Evolutionary conservation across 2,888 invertebrate genomes (phyloP).

Genomic region (Morinoia aosen): DNA sequence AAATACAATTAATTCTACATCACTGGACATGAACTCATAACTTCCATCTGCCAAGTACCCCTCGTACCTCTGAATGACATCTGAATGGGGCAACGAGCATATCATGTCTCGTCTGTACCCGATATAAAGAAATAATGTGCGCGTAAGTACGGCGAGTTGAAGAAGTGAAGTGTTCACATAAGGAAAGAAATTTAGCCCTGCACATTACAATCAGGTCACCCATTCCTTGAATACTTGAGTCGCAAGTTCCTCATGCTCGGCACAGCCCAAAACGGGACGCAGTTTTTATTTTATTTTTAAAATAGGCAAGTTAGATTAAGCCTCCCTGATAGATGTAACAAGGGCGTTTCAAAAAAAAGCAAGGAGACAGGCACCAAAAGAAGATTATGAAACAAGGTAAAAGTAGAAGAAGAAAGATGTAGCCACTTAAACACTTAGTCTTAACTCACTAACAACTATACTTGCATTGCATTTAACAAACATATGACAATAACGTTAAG

Average conservation of each 20-base stretch:
- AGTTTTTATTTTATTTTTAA: background rate
- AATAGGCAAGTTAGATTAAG: too few species aligned
- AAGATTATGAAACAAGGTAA: too few species aligned
- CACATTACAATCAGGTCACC: background rate
- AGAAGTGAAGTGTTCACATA: background rate
- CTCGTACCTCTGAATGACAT: background rate
- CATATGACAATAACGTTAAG: too few species aligned
- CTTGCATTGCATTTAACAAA: too few species aligned
- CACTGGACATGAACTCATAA: background rate
- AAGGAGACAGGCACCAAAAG: too few species aligned
- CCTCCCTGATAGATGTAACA: too few species aligned
- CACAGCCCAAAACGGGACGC: background rate
- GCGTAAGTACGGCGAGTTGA: background rate
- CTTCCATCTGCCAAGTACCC: background rate
- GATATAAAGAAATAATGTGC: background rate
- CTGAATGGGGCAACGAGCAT: background rate
- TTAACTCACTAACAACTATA: too few species aligned
- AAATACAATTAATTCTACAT: too few species aligned
- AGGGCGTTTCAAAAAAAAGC: too few species aligned
- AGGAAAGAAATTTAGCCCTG: background rate
- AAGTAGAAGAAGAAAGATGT: too few species aligned
- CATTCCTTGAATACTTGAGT: background rate
- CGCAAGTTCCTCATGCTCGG: background rate
- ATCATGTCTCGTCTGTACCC: background rate
- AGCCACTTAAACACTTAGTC: too few species aligned